Conservation (phyloP, 2,113 vertebrate genomes). For the Oplegnathus fasciatus region DNA sequence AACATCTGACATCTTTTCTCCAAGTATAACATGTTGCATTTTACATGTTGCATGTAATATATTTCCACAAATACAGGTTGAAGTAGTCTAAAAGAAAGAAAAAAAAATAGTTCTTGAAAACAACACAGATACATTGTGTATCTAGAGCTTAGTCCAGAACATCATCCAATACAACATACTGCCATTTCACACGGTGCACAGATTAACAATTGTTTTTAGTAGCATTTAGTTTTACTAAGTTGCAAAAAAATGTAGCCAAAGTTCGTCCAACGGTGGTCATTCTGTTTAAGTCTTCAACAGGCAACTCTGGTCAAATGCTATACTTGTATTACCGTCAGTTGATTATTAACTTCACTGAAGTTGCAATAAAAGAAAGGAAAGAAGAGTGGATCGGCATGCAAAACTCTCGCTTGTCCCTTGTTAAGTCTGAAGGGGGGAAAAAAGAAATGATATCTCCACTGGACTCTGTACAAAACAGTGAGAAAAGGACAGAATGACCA, state of each 20-base stretch:
- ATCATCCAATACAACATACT: constrained; percentile 67
- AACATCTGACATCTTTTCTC: constrained; percentile 71
- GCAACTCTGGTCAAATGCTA: constrained; percentile 77
- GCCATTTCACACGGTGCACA: constrained; percentile 62
- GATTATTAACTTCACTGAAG: constrained; percentile 81
- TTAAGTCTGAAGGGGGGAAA: constrained; percentile 12
- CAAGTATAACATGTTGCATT: constrained; percentile 73
- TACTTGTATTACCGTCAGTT: constrained; percentile 37
- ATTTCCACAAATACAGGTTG: constrained; percentile 73
- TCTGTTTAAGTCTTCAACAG: constrained; percentile 61
- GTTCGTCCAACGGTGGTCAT: constrained; percentile 38
- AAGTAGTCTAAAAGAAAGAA: constrained; percentile 59
- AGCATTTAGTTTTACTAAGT: constrained; percentile 61
- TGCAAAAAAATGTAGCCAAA: constrained; percentile 57
- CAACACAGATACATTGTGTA: constrained; percentile 71
- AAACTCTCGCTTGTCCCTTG: constrained; percentile 45
- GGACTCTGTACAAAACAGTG: constrained; percentile 59
- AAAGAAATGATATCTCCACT: constrained; percentile 41
- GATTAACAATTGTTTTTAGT: constrained; percentile 53
- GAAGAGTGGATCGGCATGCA: constrained; percentile 64
- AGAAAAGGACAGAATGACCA: constrained; percentile 42
- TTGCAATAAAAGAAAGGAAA: constrained; percentile 66
- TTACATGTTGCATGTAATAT: constrained; percentile 70
- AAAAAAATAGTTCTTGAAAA: constrained; percentile 55
- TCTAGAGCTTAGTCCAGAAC: constrained; percentile 69